Evolutionary conservation across 1,140 invertebrate species (phyloP), one percentile per base, ranked within the genome.

Genomic region (Bombus sylvicola): DNA sequence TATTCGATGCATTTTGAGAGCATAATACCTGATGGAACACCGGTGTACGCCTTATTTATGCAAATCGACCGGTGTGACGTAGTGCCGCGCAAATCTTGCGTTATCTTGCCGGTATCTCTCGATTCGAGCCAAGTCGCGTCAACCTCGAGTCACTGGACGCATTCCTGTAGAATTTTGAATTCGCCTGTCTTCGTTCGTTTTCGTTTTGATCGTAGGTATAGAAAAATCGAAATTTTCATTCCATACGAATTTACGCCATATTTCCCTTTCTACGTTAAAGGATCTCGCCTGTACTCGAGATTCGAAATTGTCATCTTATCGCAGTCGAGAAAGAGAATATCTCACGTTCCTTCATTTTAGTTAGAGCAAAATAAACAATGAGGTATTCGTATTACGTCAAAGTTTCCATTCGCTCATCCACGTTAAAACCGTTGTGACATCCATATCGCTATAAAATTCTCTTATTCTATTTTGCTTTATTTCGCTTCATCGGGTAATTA

Each of bases 1-100:
- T 83, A 69, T 83, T 77, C 81, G 81, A 83, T 83, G 81, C 81
- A 83, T 83, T 83, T 83, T 47, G 47, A 78, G 81, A 41, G 81
- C 81, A 57, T 83, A 77, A 83, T 83, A 77, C 81, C 62, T 76
- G 81, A 83, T 83, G 81, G 81, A 57, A 77, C 81, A 53, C 59
- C 81, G 59, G 25, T 34, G 72, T 72, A 15, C 73, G 74, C 81
- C 74, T 83, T 83, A 83, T 69, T 83, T 83, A 83, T 83, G 81
- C 81, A 83, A 83, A 83, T 83, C 81, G 74, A 2, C 62, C 41
- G 59, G 28, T 25, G 41, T 59, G 69, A 81, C 69, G 80, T 41
- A 28, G 28, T 15, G 28, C 1, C 69, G 47, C 2, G 81, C 47
- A 12, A 68, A 78, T 78, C 81, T 57, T 57, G 12, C 81, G 59